Percentiles rank a stretch among this genome's conserved stretches.
These are phyloP conservation scores for Campylomormyrus tamandua DNA, from an alignment of 2,113 vertebrate species.

Conservation along the genomic window DNA sequence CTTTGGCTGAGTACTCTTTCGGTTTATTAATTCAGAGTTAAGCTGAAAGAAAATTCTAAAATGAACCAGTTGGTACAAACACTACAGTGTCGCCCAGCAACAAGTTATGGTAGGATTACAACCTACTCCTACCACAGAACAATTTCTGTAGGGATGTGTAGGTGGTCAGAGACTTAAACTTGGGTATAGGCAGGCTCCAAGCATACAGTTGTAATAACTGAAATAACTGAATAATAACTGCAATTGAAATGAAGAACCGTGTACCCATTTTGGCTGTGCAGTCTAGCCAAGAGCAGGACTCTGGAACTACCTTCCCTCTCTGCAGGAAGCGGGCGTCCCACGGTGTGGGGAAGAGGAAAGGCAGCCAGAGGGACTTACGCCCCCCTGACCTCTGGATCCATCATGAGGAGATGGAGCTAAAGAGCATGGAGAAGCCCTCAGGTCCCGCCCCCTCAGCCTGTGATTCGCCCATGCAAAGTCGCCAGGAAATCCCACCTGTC, in stretches of 20 bases:
- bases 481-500: constrained; percentile 79
- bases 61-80: not conserved
- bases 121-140: not conserved
- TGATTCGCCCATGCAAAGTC: constrained; percentile 73
- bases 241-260: not conserved
- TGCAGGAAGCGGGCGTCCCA: constrained; percentile 79
- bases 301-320: not conserved
- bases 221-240: not conserved
- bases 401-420: constrained; percentile 96
- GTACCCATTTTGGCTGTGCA: not conserved
- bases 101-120: not conserved
- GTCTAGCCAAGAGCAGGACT: not conserved
- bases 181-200: not conserved
- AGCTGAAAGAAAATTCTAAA: not conserved
- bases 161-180: not conserved
- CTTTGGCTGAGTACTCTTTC: not conserved
- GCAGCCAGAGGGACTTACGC: constrained; percentile 86
- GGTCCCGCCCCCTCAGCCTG: constrained; percentile 64
- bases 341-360: constrained; percentile 77
- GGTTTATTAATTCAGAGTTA: not conserved
- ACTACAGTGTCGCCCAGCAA: not conserved
- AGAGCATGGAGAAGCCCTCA: constrained; percentile 83
- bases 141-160: not conserved
- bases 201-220: not conserved
- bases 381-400: constrained; percentile 95